Conservation (phyloP, 2,797 vertebrate species). For the Orientallactaga sibirica region DNA sequence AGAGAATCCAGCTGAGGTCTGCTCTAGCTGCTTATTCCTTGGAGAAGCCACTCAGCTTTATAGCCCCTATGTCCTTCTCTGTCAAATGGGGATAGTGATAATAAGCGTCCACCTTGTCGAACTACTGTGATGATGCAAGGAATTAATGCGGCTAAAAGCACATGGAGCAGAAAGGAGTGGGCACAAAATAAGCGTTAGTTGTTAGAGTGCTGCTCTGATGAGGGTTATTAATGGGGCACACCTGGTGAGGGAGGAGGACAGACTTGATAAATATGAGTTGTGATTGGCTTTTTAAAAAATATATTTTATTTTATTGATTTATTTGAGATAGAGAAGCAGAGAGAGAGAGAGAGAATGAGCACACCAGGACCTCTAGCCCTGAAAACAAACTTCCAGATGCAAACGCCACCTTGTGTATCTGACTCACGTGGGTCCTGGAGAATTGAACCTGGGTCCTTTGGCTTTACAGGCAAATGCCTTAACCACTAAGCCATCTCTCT, state of each 20-base stretch:
- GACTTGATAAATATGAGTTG: neutral
- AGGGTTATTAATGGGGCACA: conserved; percentile 47
- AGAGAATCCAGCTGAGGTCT: neutral
- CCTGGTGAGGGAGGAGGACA: neutral
- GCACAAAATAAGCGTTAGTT: conserved; percentile 38
- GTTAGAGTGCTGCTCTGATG: neutral
- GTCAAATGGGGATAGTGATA: neutral
- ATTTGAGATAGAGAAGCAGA: too few species aligned
- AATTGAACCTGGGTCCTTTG: too few species aligned
- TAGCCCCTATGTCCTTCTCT: conserved; percentile 19
- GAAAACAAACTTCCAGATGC: too few species aligned
- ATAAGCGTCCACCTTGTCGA: neutral
- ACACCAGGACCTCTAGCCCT: too few species aligned
- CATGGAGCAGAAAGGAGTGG: conserved; percentile 42
- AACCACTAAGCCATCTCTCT: too few species aligned
- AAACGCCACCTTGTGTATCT: too few species aligned
- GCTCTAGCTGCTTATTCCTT: neutral
- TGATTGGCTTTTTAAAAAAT: neutral
- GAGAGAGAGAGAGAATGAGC: too few species aligned
- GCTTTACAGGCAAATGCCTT: too few species aligned
- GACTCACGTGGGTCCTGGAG: too few species aligned
- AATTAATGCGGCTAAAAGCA: conserved; percentile 32
- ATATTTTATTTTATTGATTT: too few species aligned
- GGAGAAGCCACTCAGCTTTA: neutral
- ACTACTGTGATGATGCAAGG: neutral